phyloP scores from a whole-genome alignment of 2,113 vertebrate genomes.

The Rynchops niger region DNA sequence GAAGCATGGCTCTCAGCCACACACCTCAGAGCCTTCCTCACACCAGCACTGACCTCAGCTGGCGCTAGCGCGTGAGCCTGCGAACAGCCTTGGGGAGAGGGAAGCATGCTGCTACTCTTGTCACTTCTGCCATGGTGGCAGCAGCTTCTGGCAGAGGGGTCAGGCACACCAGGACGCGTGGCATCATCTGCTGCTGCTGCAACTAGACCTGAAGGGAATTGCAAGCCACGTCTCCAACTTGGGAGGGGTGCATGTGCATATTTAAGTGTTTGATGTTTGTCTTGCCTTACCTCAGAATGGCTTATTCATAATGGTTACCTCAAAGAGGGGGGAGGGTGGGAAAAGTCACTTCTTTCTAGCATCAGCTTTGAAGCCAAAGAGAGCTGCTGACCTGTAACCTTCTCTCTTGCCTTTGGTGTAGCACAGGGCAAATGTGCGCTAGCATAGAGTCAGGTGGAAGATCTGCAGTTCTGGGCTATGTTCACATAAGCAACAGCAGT shows the following conservation, averaged over 20 bases:
- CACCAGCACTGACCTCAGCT: background rate
- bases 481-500: background rate
- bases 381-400: background rate
- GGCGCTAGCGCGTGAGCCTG: rapidly evolving
- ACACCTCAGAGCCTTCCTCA: rapidly evolving
- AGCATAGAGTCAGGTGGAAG: rapidly evolving
- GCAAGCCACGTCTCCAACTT: background rate
- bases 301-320: background rate
- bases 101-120: background rate
- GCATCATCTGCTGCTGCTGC: background rate
- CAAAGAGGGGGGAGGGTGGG: background rate
- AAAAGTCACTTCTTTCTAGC: background rate
- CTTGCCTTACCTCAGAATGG: background rate
- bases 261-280: background rate
- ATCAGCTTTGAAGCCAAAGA: background rate
- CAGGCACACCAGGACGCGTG: background rate
- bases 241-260: background rate
- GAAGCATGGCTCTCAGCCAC: background rate
- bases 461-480: background rate
- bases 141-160: background rate
- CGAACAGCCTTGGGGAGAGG: background rate
- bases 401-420: background rate
- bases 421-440: background rate
- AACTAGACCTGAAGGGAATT: background rate
- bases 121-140: too few species aligned